Evolutionary conservation across 2,797 vertebrate genomes (phyloP).

Genomic region (Sebastiscus tertius): DNA sequence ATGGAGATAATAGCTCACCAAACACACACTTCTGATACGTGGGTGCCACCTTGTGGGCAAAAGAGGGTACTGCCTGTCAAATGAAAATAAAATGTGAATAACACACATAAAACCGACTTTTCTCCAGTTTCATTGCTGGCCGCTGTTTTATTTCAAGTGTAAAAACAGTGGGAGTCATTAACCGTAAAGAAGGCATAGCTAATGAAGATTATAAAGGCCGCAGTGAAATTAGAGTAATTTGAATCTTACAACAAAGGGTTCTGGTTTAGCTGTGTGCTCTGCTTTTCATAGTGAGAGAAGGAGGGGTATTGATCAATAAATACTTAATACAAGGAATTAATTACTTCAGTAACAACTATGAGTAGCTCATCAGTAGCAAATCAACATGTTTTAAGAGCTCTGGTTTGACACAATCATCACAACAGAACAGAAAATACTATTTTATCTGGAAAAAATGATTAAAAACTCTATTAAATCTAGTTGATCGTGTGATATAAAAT

Average conservation of each 20-base stretch:
- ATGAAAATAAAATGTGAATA: no score
- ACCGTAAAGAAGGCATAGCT: neutral
- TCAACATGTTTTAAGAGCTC: neutral
- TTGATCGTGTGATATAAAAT: neutral
- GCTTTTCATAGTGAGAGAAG: neutral
- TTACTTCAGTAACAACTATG: neutral
- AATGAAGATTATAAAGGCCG: neutral
- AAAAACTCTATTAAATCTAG: neutral
- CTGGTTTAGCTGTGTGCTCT: neutral
- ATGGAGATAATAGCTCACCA: accelerated
- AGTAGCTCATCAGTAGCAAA: neutral
- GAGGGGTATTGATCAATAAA: neutral
- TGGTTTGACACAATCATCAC: neutral
- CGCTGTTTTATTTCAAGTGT: conserved; percentile 15
- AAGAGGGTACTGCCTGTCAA: neutral
- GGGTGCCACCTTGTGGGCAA: conserved; percentile 7
- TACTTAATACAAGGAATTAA: neutral
- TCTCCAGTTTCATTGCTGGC: neutral
- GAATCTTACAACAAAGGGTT: neutral
- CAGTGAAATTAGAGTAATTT: neutral
- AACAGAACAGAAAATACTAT: neutral
- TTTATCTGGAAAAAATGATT: neutral
- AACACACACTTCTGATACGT: neutral
- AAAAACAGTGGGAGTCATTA: neutral
- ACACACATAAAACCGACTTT: neutral